phyloP scores from a whole-genome alignment of 2,113 vertebrate genomes.

The Nannospalax galili region DNA sequence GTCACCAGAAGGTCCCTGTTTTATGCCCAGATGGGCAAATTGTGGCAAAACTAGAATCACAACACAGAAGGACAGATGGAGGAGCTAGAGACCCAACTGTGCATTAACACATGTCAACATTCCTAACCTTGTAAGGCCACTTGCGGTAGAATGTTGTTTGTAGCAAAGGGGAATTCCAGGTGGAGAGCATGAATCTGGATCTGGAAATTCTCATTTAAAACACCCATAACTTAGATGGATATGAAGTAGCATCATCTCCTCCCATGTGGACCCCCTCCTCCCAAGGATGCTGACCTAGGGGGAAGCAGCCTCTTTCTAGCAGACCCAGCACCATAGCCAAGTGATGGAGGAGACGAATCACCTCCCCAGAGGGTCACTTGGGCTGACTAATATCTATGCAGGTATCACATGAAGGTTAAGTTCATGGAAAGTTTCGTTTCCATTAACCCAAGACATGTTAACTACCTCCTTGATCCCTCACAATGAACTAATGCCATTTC shows the following conservation, averaged over 20 bases:
- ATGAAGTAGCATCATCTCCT: no score
- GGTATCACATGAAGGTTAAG: no score
- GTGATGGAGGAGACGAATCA: not conserved
- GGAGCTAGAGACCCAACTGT: not conserved
- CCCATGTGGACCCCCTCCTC: no score
- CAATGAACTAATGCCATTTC: not conserved
- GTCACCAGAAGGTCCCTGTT: not conserved
- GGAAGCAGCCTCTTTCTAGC: no score
- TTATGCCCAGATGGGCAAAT: no score
- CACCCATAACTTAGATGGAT: no score
- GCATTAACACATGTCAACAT: accelerated
- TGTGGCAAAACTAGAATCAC: not conserved
- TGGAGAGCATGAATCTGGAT: not conserved
- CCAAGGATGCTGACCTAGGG: no score
- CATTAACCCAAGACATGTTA: conserved; percentile 40
- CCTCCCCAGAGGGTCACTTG: not conserved
- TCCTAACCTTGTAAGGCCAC: not conserved
- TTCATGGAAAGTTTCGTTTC: not conserved
- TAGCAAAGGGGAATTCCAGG: not conserved
- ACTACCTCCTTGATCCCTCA: not conserved
- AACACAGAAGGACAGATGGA: not conserved
- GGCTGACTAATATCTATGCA: no score
- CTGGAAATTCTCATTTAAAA: not conserved
- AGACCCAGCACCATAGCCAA: no score
- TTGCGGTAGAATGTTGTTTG: not conserved